A percentile compares a stretch with the other conserved stretches of the same genome.
These are phyloP conservation scores for Mobula birostris DNA, from an alignment of 2,113 vertebrate genomes.

Conservation along the genomic window DNA sequence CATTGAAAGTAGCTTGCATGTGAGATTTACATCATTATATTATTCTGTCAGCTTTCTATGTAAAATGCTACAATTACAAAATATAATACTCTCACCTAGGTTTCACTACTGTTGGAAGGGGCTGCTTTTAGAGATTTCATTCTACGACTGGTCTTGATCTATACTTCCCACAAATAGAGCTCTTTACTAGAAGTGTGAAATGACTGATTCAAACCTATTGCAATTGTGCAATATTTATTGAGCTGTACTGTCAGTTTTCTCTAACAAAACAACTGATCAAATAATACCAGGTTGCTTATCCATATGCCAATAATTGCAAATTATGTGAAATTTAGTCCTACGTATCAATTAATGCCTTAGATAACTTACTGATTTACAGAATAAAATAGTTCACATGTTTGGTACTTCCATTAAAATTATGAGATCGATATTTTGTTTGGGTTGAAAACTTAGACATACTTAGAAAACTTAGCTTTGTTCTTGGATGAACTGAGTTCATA, in stretches of 20 bases:
- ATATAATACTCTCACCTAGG: neutral
- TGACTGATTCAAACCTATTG: neutral
- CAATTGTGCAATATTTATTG: neutral
- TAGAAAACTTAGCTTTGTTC: neutral
- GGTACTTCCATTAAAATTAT: neutral
- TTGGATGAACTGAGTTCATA: constrained; percentile 12
- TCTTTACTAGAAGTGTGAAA: neutral
- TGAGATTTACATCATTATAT: neutral
- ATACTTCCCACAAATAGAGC: neutral
- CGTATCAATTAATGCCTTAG: neutral
- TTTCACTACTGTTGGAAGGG: neutral
- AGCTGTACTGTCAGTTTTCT: neutral
- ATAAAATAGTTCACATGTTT: neutral
- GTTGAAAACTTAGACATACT: constrained; percentile 6
- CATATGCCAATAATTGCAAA: neutral
- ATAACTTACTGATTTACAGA: neutral
- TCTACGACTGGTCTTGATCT: neutral
- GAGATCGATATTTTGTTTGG: neutral
- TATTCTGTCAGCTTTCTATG: neutral
- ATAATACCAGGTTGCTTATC: neutral
- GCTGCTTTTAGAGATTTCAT: neutral
- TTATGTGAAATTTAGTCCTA: neutral
- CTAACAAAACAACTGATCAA: neutral
- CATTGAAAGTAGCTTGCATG: neutral
- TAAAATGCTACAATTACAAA: neutral